Conservation (phyloP, 2,113 vertebrate genomes). For the Nestor notabilis region DNA sequence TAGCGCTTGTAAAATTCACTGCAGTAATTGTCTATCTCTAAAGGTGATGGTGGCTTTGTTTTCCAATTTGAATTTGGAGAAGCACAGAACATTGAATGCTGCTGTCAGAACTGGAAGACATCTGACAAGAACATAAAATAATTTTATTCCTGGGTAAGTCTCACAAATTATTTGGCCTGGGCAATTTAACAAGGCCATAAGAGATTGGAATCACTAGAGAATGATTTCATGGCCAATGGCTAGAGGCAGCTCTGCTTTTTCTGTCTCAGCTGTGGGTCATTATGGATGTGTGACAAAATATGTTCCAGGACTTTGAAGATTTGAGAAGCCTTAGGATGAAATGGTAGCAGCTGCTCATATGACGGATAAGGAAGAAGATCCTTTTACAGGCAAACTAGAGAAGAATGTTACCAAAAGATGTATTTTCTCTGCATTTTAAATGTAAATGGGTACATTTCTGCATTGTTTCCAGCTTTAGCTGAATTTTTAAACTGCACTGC, state of each 20-base stretch:
- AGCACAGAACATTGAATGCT: not conserved
- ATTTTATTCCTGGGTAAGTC: constrained; percentile 31
- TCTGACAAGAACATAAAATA: constrained; percentile 19
- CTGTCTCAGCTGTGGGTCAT: constrained; percentile 9
- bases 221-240: constrained; percentile 35
- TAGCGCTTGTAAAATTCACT: not conserved
- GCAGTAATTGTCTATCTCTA: not conserved
- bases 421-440: not conserved
- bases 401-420: not conserved
- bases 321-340: constrained; percentile 1
- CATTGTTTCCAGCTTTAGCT: not conserved
- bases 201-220: constrained; percentile 28
- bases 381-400: not conserved
- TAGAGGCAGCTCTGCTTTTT: constrained; percentile 2
- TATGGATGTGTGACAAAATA: constrained; percentile 24
- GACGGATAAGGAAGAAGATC: not conserved
- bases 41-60: not conserved
- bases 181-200: constrained; percentile 46
- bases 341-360: not conserved
- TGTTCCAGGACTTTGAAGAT: constrained; percentile 3
- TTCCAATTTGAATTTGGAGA: not conserved
- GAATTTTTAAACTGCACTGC: not conserved
- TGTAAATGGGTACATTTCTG: not conserved
- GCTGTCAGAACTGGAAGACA: not conserved
- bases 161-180: constrained; percentile 8